A percentile compares a stretch with the other conserved stretches of the same genome.
Evolutionary conservation across 2,113 vertebrate genomes (phyloP).

Genomic region (Nerophis ophidion): DNA sequence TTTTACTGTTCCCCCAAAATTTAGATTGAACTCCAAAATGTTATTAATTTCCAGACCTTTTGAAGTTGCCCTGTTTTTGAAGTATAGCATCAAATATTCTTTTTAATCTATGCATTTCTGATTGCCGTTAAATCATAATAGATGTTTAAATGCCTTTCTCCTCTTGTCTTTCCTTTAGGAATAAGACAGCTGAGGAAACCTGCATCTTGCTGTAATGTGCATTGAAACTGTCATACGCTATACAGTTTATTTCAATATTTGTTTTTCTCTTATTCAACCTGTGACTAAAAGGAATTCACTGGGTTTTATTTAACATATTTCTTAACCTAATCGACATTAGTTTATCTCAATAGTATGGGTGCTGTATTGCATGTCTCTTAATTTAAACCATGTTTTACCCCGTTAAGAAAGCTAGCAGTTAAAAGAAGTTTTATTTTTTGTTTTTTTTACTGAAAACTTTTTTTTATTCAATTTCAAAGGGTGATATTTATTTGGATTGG

Average conservation of each 20-base stretch:
- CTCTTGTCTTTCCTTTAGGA: constrained; percentile 30
- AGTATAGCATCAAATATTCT: no score
- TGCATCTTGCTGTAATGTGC: neutral
- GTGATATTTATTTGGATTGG: neutral
- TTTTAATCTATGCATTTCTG: neutral
- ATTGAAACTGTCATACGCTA: constrained; percentile 2
- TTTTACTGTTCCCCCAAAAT: no score
- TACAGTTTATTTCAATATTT: constrained; percentile 8
- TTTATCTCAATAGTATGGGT: neutral
- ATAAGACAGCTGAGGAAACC: constrained; percentile 23
- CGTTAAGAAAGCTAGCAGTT: neutral
- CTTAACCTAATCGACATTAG: neutral
- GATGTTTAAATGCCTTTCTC: neutral
- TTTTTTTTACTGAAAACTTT: neutral
- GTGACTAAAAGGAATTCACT: neutral
- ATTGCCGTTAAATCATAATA: constrained; percentile 13
- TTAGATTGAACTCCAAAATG: no score
- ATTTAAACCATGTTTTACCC: neutral
- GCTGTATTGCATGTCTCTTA: neutral
- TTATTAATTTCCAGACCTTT: no score
- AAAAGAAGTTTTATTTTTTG: neutral
- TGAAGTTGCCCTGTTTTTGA: no score
- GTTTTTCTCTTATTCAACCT: neutral
- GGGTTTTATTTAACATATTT: neutral
- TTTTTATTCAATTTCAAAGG: constrained; percentile 15